phyloP scores from a whole-genome alignment of 2,113 vertebrate genomes.

The Mionectes macconnelli region DNA sequence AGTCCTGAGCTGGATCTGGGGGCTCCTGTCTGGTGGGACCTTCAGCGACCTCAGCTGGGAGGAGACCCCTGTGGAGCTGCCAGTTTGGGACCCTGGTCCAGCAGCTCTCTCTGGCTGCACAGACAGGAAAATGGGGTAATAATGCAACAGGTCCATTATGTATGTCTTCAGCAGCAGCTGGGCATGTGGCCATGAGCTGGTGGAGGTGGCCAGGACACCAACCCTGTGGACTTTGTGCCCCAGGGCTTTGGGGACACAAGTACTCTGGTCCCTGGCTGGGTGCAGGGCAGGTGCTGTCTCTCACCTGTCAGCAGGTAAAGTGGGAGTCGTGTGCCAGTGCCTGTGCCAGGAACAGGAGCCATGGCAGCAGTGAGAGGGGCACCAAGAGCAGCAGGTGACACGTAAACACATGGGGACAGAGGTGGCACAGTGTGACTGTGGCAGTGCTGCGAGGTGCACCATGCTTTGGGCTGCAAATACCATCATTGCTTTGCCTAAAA shows the following conservation, averaged over 20 bases:
- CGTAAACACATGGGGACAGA: background rate
- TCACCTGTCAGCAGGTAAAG: background rate
- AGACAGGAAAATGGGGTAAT: conserved; percentile 2
- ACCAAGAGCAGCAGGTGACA: background rate
- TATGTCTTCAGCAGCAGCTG: background rate
- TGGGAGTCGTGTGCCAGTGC: background rate
- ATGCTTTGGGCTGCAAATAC: background rate
- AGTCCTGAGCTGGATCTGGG: background rate
- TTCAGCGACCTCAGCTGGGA: background rate
- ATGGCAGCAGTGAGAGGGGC: background rate
- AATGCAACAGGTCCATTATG: background rate
- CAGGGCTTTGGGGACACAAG: background rate
- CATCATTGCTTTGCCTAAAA: background rate
- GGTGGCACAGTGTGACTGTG: background rate
- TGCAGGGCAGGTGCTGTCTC: background rate
- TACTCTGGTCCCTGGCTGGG: background rate
- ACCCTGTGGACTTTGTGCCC: too few species aligned
- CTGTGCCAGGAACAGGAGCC: background rate
- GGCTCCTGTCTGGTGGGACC: too few species aligned
- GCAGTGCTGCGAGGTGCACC: background rate
- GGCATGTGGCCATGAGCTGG: fast-evolving
- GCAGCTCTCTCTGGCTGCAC: background rate
- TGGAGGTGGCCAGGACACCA: fast-evolving
- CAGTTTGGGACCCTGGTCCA: fast-evolving
- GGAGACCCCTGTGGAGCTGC: fast-evolving